Evolutionary conservation across 2,888 invertebrate genomes (phyloP), one percentile per base, ranked within the genome.

Genomic region (Oscheius sp.): DNA sequence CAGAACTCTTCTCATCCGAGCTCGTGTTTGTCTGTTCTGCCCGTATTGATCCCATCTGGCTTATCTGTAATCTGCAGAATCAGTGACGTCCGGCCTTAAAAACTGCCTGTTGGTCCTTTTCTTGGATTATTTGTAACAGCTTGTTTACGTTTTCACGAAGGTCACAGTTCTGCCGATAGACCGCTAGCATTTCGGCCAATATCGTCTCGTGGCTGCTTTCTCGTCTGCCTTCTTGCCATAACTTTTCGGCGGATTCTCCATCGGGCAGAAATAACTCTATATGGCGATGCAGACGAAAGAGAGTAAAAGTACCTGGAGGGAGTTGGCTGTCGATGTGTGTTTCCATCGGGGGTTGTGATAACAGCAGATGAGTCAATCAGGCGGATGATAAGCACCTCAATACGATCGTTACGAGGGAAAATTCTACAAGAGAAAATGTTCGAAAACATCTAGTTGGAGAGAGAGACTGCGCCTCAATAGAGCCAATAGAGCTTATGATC

Each of bases 401-500:
- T 25, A 27, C 29, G 29, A 12, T 12, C 15, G 42, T 4, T 12
- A 42, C n/a, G 12, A 3, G 4, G n/a, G 29, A 27, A 42, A 29
- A 52, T 25, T 10, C 2, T 25, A 52, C 12, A 25, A 29, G 5
- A 12, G 25, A 48, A 52, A 27, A 29, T n/a, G 25, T 27, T 52
- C 27, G 52, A 52, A 52, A 48, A 48, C 23, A 20, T 23, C 23
- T 0, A 27, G 29, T 12, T n/a, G 25, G 31, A 3, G 8, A 27
- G 52, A 25, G 29, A 52, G n/a, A n/a, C 25, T 25, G 52, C 25
- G 61, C 15, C 39, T 61, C 45, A 61, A 61, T 61, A 42, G 45
- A 61, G 61, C 61, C 61, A 61, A 61, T 61, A 61, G 61, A 61
- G 61, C 42, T 61, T 61, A 61, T 61, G 31, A 45, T 55, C 55